Conservation (phyloP, 2,888 invertebrate genomes). For the Mantis religiosa region DNA sequence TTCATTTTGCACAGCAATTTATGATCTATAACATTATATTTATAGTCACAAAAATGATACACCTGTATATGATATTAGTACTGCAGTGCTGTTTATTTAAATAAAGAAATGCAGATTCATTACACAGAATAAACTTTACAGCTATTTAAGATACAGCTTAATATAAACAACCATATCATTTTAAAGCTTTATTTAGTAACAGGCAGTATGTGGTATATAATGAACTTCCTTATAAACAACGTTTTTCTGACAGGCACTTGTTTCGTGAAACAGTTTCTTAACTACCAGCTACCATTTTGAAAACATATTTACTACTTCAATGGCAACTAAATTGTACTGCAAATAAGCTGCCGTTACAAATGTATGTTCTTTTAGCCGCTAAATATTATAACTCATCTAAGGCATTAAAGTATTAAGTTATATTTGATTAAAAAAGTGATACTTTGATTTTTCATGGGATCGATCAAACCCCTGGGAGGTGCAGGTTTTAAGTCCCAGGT, state of each 20-base stretch:
- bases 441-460: no score
- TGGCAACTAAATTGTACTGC: not conserved
- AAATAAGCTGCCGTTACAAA: not conserved
- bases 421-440: no score
- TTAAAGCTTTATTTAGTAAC: not conserved
- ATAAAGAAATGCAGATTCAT: not conserved
- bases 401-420: not conserved
- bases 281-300: not conserved
- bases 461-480: no score
- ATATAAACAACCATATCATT: not conserved
- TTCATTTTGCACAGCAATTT: no score
- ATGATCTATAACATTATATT: no score
- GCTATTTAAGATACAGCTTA: not conserved
- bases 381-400: no score
- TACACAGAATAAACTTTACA: not conserved
- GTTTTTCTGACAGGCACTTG: constrained; percentile 7
- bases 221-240: not conserved
- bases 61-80: not conserved
- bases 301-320: not conserved
- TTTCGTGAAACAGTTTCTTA: not conserved
- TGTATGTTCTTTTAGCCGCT: no score
- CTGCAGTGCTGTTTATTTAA: not conserved
- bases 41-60: not conserved
- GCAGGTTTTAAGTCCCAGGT: no score
- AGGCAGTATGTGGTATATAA: not conserved